Conservation (phyloP, 2,888 invertebrate species). For the Harpalus rubripes region DNA sequence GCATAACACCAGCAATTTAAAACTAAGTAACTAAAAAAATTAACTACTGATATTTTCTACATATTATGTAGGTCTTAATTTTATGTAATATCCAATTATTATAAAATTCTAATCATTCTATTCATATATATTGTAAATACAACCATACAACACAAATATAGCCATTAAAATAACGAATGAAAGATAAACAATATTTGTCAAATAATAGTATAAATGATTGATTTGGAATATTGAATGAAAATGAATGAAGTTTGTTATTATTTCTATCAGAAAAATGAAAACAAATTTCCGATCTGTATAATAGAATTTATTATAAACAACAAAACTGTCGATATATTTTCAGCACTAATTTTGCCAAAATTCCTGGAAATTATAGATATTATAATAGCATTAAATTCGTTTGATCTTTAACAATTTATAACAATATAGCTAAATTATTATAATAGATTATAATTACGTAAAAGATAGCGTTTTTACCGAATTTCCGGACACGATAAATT, state of each 20-base stretch:
- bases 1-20: too few relatives aligned
- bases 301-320: conserved; percentile 4
- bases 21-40: too few relatives aligned
- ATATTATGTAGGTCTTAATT: too few relatives aligned
- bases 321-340: neutral
- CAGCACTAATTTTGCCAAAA: neutral
- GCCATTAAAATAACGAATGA: neutral
- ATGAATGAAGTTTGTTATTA: neutral
- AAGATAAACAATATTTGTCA: neutral
- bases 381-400: too few relatives aligned
- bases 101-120: too few relatives aligned
- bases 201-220: neutral
- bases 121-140: neutral
- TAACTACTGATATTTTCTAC: too few relatives aligned
- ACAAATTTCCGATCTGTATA: neutral
- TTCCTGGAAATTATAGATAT: neutral
- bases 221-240: neutral
- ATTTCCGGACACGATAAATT: too few relatives aligned
- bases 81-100: too few relatives aligned
- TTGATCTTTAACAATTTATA: too few relatives aligned
- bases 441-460: too few relatives aligned
- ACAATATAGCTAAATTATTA: too few relatives aligned
- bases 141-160: neutral
- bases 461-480: too few relatives aligned
- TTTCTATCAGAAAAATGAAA: neutral